Evolutionary conservation across 2,113 vertebrate genomes (phyloP).

Genomic region (Neolamprologus hecqui): DNA sequence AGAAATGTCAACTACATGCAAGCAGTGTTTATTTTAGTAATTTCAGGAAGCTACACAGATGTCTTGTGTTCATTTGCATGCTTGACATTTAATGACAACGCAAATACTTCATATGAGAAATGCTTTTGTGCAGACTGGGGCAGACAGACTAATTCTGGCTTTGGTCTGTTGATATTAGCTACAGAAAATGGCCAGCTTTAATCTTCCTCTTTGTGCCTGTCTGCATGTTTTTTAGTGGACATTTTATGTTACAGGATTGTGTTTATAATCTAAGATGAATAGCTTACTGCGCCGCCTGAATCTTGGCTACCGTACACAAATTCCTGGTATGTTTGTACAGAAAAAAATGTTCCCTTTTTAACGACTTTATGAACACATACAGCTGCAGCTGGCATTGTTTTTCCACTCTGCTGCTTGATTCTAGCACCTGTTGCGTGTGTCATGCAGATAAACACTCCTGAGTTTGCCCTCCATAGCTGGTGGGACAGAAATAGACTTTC

Average conservation of each 20-base stretch:
- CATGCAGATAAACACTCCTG: constrained; percentile 11
- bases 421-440: constrained; percentile 38
- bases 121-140: background rate
- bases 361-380: background rate
- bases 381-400: constrained; percentile 41
- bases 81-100: background rate
- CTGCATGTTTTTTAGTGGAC: background rate
- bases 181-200: background rate
- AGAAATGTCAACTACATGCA: background rate
- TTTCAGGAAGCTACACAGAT: background rate
- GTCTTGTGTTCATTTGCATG: background rate
- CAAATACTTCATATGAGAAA: background rate
- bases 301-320: background rate
- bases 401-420: background rate
- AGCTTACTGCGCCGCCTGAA: background rate
- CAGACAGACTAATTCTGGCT: background rate
- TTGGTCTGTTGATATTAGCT: background rate
- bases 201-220: background rate
- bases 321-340: background rate
- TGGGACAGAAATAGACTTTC: constrained; percentile 10
- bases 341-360: background rate
- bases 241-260: background rate
- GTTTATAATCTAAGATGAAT: background rate
- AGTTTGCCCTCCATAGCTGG: background rate
- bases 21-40: background rate